These are phyloP conservation scores for Drosophila truncata DNA, from an alignment of 1,140 invertebrate genomes.

Conservation along the genomic window DNA sequence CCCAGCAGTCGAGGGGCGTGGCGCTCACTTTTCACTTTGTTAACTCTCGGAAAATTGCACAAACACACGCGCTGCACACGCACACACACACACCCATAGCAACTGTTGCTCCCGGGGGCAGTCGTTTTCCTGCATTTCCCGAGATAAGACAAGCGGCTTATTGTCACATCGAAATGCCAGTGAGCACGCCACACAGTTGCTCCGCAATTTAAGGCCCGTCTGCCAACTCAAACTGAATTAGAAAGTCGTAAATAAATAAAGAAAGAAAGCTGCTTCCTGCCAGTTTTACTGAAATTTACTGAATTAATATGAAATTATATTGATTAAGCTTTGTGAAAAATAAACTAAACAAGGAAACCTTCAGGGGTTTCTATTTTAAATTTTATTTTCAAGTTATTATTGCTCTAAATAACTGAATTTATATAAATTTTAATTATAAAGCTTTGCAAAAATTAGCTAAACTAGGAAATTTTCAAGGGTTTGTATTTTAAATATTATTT, in stretches of 20 bases:
- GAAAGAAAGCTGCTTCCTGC: neutral
- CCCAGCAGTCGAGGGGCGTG: slow-evolving; percentile 9
- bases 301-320: neutral
- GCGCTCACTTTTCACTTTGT: slow-evolving; percentile 34
- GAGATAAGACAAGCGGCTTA: slow-evolving; percentile 35
- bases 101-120: slow-evolving; percentile 21
- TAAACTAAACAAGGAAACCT: neutral
- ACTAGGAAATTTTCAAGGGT: no score
- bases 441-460: no score
- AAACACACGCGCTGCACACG: slow-evolving; percentile 3
- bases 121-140: slow-evolving; percentile 7
- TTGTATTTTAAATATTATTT: no score
- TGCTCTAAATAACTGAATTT: no score
- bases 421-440: no score
- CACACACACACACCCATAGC: neutral
- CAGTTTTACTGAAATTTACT: no score
- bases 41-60: slow-evolving; percentile 33
- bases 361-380: neutral
- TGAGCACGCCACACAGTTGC: neutral
- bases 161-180: slow-evolving; percentile 17
- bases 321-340: no score
- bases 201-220: slow-evolving; percentile 3
- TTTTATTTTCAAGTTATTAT: neutral
- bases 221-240: neutral
- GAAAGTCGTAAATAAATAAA: slow-evolving; percentile 5